phyloP scores from a whole-genome alignment of 2,113 vertebrate species.

The Bos indicus region DNA sequence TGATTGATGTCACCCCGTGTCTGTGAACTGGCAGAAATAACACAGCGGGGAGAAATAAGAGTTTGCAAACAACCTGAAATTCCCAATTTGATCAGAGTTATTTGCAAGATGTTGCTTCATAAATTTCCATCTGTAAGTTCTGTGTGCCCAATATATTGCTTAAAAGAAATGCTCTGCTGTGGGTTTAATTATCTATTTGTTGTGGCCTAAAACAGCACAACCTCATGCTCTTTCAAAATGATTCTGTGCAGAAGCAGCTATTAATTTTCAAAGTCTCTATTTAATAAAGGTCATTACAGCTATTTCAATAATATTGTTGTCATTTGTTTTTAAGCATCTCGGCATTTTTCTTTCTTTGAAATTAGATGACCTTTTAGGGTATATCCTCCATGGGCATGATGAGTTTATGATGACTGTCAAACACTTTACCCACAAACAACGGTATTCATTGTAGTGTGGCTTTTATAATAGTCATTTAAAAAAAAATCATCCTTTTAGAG shows the following conservation, averaged over 20 bases:
- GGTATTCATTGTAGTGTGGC: background rate
- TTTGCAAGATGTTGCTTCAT: background rate
- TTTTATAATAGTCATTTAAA: background rate
- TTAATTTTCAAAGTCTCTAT: slow-evolving; percentile 32
- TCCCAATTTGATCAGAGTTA: background rate
- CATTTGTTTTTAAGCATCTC: slow-evolving; percentile 43
- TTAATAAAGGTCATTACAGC: slow-evolving; percentile 42
- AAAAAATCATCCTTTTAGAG: background rate
- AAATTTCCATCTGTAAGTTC: background rate
- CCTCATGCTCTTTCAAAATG: background rate
- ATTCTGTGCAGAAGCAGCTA: slow-evolving; percentile 12
- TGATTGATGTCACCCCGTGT: too few relatives aligned
- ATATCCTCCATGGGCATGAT: background rate
- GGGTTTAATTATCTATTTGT: background rate
- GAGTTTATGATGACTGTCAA: background rate
- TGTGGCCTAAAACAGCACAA: background rate
- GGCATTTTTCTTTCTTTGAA: slow-evolving; percentile 35
- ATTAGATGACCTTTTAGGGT: background rate
- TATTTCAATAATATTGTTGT: slow-evolving; percentile 42
- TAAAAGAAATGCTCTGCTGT: background rate
- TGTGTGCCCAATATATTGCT: background rate
- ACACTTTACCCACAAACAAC: background rate
- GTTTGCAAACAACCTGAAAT: background rate
- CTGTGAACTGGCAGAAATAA: background rate
- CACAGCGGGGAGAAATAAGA: too few relatives aligned